Base-by-base conservation (phyloP, 2,888 invertebrate species). In the Meteorus cinctellus region DNA sequence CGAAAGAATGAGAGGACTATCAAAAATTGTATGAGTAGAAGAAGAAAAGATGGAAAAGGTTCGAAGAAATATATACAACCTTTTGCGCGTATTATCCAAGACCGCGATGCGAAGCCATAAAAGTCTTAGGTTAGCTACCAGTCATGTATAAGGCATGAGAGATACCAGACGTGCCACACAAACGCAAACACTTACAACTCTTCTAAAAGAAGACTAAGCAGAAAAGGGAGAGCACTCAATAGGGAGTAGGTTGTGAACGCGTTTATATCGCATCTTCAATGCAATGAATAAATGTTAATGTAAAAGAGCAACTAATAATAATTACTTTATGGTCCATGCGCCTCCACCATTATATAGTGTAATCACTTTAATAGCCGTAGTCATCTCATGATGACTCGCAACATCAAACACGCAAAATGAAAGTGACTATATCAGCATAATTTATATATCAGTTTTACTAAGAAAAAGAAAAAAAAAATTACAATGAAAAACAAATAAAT, bases 251-350 rank as follows among this genome's bases (percentile, higher is more conserved):
- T 70, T 29, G 77, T 55, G 68, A 29, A 19, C 36, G 70, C 36
- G 10, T 24, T 36, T 27, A 34, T 55, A 67, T 77, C 74, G 19
- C 8, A 55, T 76, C 66, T 67, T 60, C 74, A 80, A 83, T 80
- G 84, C 85, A 82, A 85, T 87, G 85, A 85, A 87, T 86, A 87
- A 87, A 87, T 87, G 87, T 85, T 86, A 87, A 87, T 87, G 83
- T 81, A 81, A 82, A 24, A 66, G 19, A 62, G 45, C 16, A 51
- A 81, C 84, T 80, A 81, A 79, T 84, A 86, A 87, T 87, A 87
- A 87, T 86, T 87, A 85, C 87, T 84, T 84, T 84, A 85, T 84
- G 84, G 83, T 55, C 60, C 62, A 51, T 51, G 12, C 29, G 77
- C 82, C 82, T 81, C 83, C 81, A 84, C 81, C 83, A 8, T 55